Evolutionary conservation across 2,797 vertebrate genomes (phyloP).

Genomic region (Chelmon rostratus): DNA sequence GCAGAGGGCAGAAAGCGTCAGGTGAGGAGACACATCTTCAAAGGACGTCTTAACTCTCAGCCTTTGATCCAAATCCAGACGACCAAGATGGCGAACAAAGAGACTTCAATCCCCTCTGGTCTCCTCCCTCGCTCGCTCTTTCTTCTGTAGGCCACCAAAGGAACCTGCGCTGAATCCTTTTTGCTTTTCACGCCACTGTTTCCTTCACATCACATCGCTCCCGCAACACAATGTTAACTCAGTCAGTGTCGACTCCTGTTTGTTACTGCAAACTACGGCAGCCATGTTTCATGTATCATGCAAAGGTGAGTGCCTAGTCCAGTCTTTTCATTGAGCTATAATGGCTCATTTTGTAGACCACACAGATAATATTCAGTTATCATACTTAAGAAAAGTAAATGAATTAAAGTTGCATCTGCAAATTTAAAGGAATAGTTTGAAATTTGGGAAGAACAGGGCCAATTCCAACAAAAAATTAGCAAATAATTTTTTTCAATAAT

Average conservation of each 20-base stretch:
- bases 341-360: not conserved
- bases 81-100: constrained; percentile 56
- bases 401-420: too few species aligned
- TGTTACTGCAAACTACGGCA: not conserved
- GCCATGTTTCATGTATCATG: not conserved
- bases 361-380: not conserved
- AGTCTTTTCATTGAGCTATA: not conserved
- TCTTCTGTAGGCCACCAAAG: constrained; percentile 40
- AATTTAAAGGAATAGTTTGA: not conserved
- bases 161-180: constrained; percentile 40
- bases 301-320: not conserved
- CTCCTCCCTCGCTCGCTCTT: constrained; percentile 20
- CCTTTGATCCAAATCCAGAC: constrained; percentile 75
- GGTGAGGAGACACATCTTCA: constrained; percentile 72
- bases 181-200: constrained; percentile 15
- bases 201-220: constrained; percentile 24
- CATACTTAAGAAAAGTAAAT: not conserved
- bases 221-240: not conserved
- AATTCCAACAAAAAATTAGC: too few species aligned
- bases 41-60: constrained; percentile 66
- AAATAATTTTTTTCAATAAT: too few species aligned
- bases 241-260: not conserved
- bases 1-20: constrained; percentile 50
- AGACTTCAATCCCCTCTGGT: constrained; percentile 41
- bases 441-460: not conserved